Evolutionary conservation across 2,888 invertebrate genomes (phyloP).

Genomic region (Heliconius cydno): DNA sequence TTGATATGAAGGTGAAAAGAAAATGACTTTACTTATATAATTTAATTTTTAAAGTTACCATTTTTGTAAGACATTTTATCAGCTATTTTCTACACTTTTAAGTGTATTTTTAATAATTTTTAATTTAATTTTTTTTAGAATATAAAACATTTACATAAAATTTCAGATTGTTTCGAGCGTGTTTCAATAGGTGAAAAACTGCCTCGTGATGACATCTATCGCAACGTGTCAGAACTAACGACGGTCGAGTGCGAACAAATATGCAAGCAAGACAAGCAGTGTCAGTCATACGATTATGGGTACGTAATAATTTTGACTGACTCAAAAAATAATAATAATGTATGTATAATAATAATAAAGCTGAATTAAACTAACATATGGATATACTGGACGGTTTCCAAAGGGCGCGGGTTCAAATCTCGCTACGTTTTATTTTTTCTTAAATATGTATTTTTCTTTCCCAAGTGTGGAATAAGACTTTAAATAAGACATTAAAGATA

Average conservation of each 20-base stretch:
- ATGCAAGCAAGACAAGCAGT: slow-evolving; percentile 85
- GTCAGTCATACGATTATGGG: slow-evolving; percentile 86
- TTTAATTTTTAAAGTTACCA: no score
- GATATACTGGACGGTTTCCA: not conserved
- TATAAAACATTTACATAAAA: not conserved
- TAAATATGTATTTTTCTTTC: no score
- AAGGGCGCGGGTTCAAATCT: no score
- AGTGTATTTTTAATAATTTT: no score
- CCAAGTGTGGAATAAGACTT: no score
- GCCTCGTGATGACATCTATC: slow-evolving; percentile 83
- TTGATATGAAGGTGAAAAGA: no score
- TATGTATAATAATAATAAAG: not conserved
- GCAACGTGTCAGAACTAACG: slow-evolving; percentile 84
- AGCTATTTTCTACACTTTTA: no score
- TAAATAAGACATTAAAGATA: no score
- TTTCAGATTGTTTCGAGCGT: slow-evolving; percentile 86
- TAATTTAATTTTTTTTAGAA: not conserved
- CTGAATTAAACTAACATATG: not conserved
- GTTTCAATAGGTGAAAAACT: slow-evolving; percentile 85
- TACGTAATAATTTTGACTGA: slow-evolving; percentile 51
- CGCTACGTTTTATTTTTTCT: no score
- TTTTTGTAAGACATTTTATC: no score
- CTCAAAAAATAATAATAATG: not conserved
- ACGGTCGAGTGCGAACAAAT: slow-evolving; percentile 85
- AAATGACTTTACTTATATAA: no score